A percentile compares a stretch with the other conserved stretches of the same genome.
phyloP scores from a whole-genome alignment of 2,888 invertebrate genomes.

The Nomada lathburiana region DNA sequence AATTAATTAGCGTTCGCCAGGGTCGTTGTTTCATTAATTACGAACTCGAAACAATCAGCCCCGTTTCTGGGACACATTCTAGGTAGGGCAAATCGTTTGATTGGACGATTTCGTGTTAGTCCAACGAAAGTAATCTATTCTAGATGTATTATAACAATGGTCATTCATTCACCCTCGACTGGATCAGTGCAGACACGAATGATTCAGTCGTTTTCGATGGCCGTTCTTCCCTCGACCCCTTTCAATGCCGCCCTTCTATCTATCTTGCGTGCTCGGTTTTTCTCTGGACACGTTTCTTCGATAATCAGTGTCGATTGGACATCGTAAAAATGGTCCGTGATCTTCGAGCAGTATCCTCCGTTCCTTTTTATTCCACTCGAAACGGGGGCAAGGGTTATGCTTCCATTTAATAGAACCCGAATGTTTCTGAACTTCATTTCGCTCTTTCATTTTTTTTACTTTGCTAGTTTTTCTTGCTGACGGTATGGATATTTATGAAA shows the following conservation, averaged over 20 bases:
- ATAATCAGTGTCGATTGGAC: slow-evolving; percentile 18
- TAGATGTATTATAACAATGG: slow-evolving; percentile 51
- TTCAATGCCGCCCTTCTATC: slow-evolving; percentile 7
- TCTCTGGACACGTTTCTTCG: slow-evolving; percentile 10
- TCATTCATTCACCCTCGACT: slow-evolving; percentile 60
- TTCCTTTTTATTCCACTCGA: neutral
- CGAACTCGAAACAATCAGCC: slow-evolving; percentile 20
- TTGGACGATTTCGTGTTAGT: slow-evolving; percentile 65
- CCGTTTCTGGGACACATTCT: neutral
- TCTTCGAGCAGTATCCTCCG: neutral
- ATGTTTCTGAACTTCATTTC: slow-evolving; percentile 2
- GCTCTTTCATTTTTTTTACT: neutral
- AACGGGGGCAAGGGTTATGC: slow-evolving; percentile 15
- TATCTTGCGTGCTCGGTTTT: neutral
- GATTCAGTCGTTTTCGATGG: slow-evolving; percentile 23
- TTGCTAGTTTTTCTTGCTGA: no score
- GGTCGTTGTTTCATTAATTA: neutral
- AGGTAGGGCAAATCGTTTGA: slow-evolving; percentile 1
- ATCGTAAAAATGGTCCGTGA: neutral
- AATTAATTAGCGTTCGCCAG: no score
- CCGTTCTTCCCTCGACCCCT: slow-evolving; percentile 13
- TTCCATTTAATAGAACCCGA: neutral
- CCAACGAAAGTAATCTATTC: slow-evolving; percentile 50
- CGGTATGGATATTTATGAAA: no score
- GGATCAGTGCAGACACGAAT: slow-evolving; percentile 35